Conservation (phyloP, 2,888 invertebrate genomes). For the Sussaba pulchella region DNA sequence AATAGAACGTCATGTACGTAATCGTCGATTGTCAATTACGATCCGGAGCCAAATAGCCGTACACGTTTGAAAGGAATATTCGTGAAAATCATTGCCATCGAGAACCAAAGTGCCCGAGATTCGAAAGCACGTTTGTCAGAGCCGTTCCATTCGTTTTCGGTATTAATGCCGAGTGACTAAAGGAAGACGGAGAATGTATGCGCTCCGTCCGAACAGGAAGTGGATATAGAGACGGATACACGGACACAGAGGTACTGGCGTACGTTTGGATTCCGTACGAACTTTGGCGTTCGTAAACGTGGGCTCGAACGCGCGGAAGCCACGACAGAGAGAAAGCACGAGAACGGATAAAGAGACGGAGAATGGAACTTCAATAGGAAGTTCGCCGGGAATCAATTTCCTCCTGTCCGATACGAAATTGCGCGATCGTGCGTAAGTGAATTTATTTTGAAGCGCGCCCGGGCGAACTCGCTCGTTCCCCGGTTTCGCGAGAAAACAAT, state of each 20-base stretch:
- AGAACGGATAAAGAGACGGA: constrained; percentile 13
- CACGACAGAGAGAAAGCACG: background rate
- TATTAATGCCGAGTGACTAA: constrained; percentile 2
- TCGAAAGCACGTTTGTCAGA: constrained; percentile 21
- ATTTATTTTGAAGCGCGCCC: constrained; percentile 68
- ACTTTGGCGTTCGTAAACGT: constrained; percentile 14
- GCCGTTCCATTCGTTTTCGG: background rate
- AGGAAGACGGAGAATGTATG: constrained; percentile 25
- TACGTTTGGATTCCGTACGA: background rate
- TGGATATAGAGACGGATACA: constrained; percentile 28
- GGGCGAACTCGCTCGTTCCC: constrained; percentile 18
- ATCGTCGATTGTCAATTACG: constrained; percentile 14
- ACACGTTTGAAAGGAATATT: background rate
- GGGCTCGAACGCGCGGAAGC: background rate
- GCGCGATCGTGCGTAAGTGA: constrained; percentile 68
- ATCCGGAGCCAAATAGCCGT: constrained; percentile 21
- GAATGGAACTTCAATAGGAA: constrained; percentile 65
- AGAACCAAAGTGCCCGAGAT: constrained; percentile 5
- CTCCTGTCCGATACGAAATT: constrained; percentile 65
- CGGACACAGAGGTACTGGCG: background rate
- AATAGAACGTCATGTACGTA: background rate
- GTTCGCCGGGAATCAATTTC: constrained; percentile 74
- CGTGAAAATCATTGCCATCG: constrained; percentile 1
- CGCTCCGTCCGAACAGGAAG: constrained; percentile 16
- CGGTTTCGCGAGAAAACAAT: constrained; percentile 54